Conservation (phyloP, 2,888 invertebrate genomes). For the Drosophila basisetae region DNA sequence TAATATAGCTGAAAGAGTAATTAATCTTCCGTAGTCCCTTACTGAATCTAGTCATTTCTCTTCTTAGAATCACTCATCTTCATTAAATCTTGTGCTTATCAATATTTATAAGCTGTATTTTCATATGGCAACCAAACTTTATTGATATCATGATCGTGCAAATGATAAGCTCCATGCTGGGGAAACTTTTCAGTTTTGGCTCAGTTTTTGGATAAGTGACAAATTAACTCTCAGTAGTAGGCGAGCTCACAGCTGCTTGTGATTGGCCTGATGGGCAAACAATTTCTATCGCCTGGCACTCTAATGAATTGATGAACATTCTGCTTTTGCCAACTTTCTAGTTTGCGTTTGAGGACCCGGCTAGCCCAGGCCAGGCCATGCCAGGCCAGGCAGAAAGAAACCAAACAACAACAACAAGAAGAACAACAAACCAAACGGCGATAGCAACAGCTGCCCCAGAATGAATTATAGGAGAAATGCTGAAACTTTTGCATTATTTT, state of each 20-base stretch:
- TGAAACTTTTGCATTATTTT: slow-evolving; percentile 75
- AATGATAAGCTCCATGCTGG: slow-evolving; percentile 6
- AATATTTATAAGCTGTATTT: neutral
- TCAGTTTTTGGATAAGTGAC: slow-evolving; percentile 36
- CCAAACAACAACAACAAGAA: neutral
- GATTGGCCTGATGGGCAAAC: slow-evolving; percentile 59
- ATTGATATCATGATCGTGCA: slow-evolving; percentile 1
- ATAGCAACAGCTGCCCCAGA: slow-evolving; percentile 54
- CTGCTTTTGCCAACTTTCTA: slow-evolving; percentile 43
- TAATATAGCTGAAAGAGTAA: neutral
- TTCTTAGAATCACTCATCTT: neutral
- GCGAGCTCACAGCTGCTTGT: slow-evolving; percentile 46
- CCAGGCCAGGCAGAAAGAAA: slow-evolving; percentile 19
- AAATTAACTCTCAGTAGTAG: slow-evolving; percentile 52
- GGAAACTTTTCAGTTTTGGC: slow-evolving; percentile 33
- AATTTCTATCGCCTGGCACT: slow-evolving; percentile 62
- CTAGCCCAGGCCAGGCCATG: neutral
- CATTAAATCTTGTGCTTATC: neutral
- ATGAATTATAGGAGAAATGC: slow-evolving; percentile 55
- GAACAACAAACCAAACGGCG: slow-evolving; percentile 28
- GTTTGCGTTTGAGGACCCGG: slow-evolving; percentile 20
- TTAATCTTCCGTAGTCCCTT: neutral
- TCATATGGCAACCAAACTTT: neutral
- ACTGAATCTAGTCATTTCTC: neutral
- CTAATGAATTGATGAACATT: slow-evolving; percentile 66